Conservation (phyloP, 2,888 invertebrate genomes). For the Ptychoptera albimana region DNA sequence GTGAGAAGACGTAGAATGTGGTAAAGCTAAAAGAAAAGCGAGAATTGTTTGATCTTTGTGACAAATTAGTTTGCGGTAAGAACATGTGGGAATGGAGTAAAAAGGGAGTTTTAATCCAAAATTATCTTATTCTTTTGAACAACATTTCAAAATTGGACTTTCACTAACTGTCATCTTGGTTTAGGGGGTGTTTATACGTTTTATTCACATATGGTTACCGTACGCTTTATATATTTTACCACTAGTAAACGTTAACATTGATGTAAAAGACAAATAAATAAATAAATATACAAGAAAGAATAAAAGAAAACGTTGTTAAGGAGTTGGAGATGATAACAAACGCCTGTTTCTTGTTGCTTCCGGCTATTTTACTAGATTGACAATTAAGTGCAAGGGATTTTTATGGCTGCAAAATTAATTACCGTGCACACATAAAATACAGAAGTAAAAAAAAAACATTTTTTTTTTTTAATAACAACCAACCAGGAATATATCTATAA, state of each 20-base stretch:
- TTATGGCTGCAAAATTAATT: background rate
- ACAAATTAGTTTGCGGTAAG: background rate
- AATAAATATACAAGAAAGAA: too few species aligned
- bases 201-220: too few species aligned
- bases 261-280: background rate
- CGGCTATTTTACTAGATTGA: background rate
- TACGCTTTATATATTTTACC: too few species aligned
- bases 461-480: too few species aligned
- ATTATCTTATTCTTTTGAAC: background rate
- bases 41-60: background rate
- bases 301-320: too few species aligned
- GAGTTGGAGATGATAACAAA: too few species aligned
- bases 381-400: background rate
- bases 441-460: background rate
- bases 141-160: background rate
- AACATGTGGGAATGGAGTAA: background rate
- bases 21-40: too few species aligned
- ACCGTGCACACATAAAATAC: background rate
- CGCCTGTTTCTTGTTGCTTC: background rate
- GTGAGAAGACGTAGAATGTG: too few species aligned
- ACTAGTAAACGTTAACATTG: too few species aligned
- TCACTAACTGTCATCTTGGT: background rate
- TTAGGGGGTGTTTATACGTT: too few species aligned
- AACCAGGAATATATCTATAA: too few species aligned
- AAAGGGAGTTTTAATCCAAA: background rate